Conservation (phyloP, 2,797 vertebrate species). For the Pelodytes ibericus region DNA sequence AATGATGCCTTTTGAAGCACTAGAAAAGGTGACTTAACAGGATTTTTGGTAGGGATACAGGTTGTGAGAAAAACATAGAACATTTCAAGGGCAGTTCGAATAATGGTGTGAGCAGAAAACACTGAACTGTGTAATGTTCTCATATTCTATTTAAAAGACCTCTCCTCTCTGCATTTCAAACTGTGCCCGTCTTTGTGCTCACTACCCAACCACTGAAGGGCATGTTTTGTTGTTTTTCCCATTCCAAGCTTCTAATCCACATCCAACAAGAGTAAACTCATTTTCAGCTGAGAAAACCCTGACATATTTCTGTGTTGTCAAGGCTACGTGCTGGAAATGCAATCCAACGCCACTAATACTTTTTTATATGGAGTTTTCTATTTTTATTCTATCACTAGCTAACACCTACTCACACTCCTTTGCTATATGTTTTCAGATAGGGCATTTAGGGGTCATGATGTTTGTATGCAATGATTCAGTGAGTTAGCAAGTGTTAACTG, state of each 20-base stretch:
- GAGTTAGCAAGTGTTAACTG: background rate
- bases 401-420: conserved; percentile 30
- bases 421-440: conserved; percentile 8
- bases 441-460: background rate
- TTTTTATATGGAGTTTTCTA: conserved; percentile 45
- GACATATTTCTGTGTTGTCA: conserved; percentile 49
- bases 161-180: background rate
- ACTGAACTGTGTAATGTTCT: conserved; percentile 6
- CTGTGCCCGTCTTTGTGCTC: background rate
- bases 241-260: conserved; percentile 29
- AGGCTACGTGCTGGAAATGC: conserved; percentile 41
- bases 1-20: conserved; percentile 10
- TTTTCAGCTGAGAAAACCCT: conserved; percentile 40
- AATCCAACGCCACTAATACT: conserved; percentile 30
- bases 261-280: conserved; percentile 31
- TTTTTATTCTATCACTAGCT: conserved; percentile 33
- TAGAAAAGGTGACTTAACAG: background rate
- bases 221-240: conserved; percentile 13
- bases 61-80: background rate
- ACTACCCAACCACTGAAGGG: conserved; percentile 33
- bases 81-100: conserved; percentile 26
- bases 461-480: background rate
- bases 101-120: background rate
- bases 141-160: background rate
- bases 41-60: background rate